Base-by-base conservation (phyloP, 2,113 vertebrate species). In the Dolichotis patagonum region DNA sequence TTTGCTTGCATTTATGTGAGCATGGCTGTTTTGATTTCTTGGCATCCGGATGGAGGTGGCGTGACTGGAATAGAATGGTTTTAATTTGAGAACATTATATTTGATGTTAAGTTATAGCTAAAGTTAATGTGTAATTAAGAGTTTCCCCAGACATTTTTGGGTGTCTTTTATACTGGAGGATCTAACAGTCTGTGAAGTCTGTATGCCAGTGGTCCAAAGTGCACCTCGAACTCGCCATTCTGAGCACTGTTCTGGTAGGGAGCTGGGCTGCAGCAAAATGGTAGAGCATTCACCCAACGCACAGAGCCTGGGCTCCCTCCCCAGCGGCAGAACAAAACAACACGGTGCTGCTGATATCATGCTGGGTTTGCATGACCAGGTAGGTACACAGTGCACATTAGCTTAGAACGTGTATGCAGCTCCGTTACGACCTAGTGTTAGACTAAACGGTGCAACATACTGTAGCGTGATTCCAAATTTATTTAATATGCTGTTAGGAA, bases 1-100 rank as follows among this genome's bases (percentile, higher is more conserved):
- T 89, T 60, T 54, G 7, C 8, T 88, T 93, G 26, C 62, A 24
- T 69, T 80, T 54, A 26, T 69, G 16, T 43, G 10, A 75, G 10
- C 28, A n/a, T 88, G 20, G 16, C 20, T n/a, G 2, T 84, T 96
- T 94, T 85, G 17, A 58, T 71, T 87, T 92, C 49, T 81, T 84
- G 86, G 71, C 88, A 73, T 26, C 30, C 1, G 54, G 81, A 88
- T 60, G n/a, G 38, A 88, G 35, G 14, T 56, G 8, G 3, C 91
- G 4, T 62, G 52, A 89, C 26, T 96, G 87, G 16, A 94, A 77
- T 88, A 46, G 71, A 84, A 78, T 78, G 58, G 38, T 83, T 93
- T 85, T 49, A 77, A 63, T 77, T 94, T 22, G 88, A 80, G 24
- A 92, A 91, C 58, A 73, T 52, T 52, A 52, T 9, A 52, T 52